Evolutionary conservation across 1,140 invertebrate species (phyloP), one percentile per base, ranked within the genome.

Genomic region (Leptoteleia sp.): DNA sequence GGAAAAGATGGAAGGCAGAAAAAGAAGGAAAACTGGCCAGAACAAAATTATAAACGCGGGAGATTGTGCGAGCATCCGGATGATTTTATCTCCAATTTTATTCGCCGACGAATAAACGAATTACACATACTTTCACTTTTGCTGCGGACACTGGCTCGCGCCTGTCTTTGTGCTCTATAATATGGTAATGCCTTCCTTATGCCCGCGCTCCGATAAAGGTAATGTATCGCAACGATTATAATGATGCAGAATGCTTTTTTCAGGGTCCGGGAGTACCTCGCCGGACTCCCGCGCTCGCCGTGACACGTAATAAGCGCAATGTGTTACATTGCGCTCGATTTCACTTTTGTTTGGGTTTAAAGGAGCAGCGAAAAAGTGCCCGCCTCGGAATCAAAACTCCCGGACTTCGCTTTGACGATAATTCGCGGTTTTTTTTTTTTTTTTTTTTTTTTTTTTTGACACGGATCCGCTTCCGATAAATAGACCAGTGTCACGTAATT

Each of bases 71-170:
- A 76, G 68, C 70, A 77, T 80, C 79, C 64, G 70, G 65, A 81
- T 57, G 65, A 77, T 81, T 61, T 81, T 78, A 81, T 75, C 79
- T 81, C 29, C 37, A 48, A 45, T 59, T 76, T 76, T 76, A 81
- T 76, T 73, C 67, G 17, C 37, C 59, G 54, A 65, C 80, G 76
- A 70, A 77, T 79, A 68, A 73, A 78, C 80, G 76, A 83, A 78
- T 80, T 78, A 76, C 67, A 45, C 35, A 37, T 81, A 86, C 84
- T 85, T 85, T 86, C 84, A 85, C 83, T 86, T 86, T 85, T 76
- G 80, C 79, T 64, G 75, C 65, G 71, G 71, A 61, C 71, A 72
- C 61, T 72, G 47, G 65, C 54, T 59, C 57, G 77, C 50, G 70
- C 12, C 37, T 70, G 76, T 75, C 77, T 79, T 79, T 75, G 76